phyloP scores from a whole-genome alignment of 2,888 invertebrate genomes.

The Spilarctia lutea region DNA sequence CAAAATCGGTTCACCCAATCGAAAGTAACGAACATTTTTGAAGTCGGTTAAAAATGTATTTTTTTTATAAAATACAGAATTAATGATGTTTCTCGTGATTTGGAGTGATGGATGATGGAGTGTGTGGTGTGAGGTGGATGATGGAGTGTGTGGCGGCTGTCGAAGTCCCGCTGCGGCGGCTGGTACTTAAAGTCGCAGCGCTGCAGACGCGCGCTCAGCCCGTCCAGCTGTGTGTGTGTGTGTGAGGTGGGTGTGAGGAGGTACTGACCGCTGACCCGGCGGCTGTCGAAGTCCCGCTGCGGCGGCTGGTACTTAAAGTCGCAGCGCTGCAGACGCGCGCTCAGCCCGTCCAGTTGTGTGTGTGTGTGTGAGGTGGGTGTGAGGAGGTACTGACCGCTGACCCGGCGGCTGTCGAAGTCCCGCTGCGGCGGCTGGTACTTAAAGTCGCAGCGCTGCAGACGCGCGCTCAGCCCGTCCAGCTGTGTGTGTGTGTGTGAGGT shows the following conservation, averaged over 20 bases:
- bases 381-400: slow-evolving; percentile 57
- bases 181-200: slow-evolving; percentile 90
- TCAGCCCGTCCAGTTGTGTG: slow-evolving; percentile 40
- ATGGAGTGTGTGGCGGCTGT: slow-evolving; percentile 61
- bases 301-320: slow-evolving; percentile 93
- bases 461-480: slow-evolving; percentile 56
- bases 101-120: too few species aligned
- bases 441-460: slow-evolving; percentile 89
- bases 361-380: background rate
- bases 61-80: too few species aligned
- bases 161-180: slow-evolving; percentile 92
- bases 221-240: slow-evolving; percentile 41
- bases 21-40: too few species aligned
- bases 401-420: slow-evolving; percentile 87
- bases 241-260: background rate
- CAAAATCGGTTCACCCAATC: too few species aligned
- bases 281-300: slow-evolving; percentile 89
- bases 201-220: slow-evolving; percentile 80
- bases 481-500: slow-evolving; percentile 22
- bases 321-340: slow-evolving; percentile 86
- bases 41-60: too few species aligned
- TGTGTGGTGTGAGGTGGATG: too few species aligned
- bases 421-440: slow-evolving; percentile 92
- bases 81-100: too few species aligned
- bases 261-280: slow-evolving; percentile 64